Evolutionary conservation across 2,113 vertebrate species (phyloP).

Genomic region (Leptosomus discolor): DNA sequence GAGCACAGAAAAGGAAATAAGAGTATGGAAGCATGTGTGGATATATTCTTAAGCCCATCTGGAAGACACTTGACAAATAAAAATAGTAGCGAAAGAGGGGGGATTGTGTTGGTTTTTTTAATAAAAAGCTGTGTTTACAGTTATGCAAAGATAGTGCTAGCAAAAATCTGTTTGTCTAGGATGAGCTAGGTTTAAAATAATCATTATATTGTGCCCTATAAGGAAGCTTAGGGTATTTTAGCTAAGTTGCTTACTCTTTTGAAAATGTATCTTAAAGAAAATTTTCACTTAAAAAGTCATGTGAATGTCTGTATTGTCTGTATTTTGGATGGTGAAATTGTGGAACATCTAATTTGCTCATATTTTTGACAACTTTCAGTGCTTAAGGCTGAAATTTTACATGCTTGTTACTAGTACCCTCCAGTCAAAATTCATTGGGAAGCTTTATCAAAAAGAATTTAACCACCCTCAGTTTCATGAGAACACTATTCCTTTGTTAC

Average conservation of each 20-base stretch:
- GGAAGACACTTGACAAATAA: background rate
- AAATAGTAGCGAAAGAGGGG: background rate
- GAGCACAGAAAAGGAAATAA: background rate
- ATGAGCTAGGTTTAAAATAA: background rate
- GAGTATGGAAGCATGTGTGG: background rate
- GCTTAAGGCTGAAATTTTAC: background rate
- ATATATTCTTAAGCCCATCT: background rate
- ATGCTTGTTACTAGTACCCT: background rate
- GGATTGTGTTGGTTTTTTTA: rapidly evolving
- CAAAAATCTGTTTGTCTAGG: background rate
- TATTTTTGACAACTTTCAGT: background rate
- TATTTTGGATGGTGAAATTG: background rate
- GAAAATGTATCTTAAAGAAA: background rate
- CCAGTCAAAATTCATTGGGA: background rate
- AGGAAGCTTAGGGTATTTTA: background rate
- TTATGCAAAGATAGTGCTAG: background rate
- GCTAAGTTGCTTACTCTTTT: background rate
- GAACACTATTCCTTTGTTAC: background rate
- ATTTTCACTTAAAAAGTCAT: background rate
- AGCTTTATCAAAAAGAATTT: background rate
- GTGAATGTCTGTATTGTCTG: background rate
- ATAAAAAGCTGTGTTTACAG: background rate
- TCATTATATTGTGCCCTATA: background rate
- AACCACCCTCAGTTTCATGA: background rate
- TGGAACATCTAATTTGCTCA: background rate